Base-by-base conservation (phyloP, 2,113 vertebrate species). In the Pedionomus torquatus region DNA sequence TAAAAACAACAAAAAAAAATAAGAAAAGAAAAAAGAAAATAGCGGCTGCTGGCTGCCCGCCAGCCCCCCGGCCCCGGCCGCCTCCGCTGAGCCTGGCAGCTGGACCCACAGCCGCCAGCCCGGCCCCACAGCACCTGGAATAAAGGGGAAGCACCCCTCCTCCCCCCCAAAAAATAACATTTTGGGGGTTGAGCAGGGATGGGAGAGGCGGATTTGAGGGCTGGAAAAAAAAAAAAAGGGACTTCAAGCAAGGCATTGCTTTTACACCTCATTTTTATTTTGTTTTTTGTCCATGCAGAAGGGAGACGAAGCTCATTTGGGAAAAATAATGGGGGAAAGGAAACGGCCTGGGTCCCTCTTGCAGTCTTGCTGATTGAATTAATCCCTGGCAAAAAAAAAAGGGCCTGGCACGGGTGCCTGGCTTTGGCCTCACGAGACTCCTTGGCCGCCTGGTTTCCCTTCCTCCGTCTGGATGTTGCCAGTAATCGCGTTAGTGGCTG, bases 121-220 rank as follows among this genome's bases (percentile, higher is more conserved):
- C 66, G 76, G 25, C 61, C 61, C 58, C 57, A 17, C 16, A 43
- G 54, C 76, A 83, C 58, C 79, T 37, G 90, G 41, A 69, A 78
- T 39, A 76, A 61, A 76, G 0, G 1, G 16, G 43, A 64, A 55
- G 4, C 17, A 16, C 8, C 49, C 13, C 7, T 8, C n/a, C 2
- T 4, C 18, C 19, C 52, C 26, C 15, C 51, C 4, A 23, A 64
- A 83, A 31, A 52, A 21, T 10, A 13, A n/a, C 17, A 31, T 39
- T 69, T 2, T 23, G 8, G 7, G 31, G 3, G 6, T 25, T 37
- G 44, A 86, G 17, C 23, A 4, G 13, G 17, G 52, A 60, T 14
- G 17, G 26, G 11, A 89, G 64, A 78, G 13, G 33, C 15, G 60
- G 37, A 52, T 84, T 19, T 0, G 6, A 48, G 55, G 44, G 41